A percentile compares a stretch with the other conserved stretches of the same genome.
Conservation (phyloP, 2,113 vertebrate genomes). For the Protobothrops flavoviridis region DNA sequence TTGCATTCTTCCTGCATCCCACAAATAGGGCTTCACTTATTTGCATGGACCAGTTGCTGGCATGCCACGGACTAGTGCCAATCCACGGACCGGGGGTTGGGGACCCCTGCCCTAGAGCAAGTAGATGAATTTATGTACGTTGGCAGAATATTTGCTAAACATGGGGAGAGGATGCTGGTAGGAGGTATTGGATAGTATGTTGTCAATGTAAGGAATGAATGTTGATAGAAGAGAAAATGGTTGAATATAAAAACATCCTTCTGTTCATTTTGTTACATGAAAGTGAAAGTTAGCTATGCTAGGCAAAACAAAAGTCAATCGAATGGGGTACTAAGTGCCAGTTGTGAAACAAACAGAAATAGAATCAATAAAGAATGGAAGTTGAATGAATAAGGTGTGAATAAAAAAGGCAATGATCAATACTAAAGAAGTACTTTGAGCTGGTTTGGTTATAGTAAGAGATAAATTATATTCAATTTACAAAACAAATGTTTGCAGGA, state of each 20-base stretch:
- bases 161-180: not conserved
- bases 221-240: not conserved
- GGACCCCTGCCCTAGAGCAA: not conserved
- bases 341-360: not conserved
- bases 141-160: not conserved
- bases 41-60: too few relatives aligned
- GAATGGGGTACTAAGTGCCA: not conserved
- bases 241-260: not conserved
- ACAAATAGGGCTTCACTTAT: too few relatives aligned
- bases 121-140: not conserved
- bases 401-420: not conserved
- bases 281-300: not conserved
- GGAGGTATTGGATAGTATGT: not conserved
- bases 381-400: not conserved
- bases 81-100: too few relatives aligned
- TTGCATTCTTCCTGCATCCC: too few relatives aligned
- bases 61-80: too few relatives aligned
- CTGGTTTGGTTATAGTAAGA: not conserved
- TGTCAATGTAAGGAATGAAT: not conserved
- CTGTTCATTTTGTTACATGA: not conserved
- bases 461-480: not conserved
- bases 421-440: not conserved
- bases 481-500: not conserved
- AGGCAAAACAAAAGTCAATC: not conserved
- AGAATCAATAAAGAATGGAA: not conserved